Evolutionary conservation across 2,113 vertebrate species (phyloP).

Genomic region (Cygnus atratus): DNA sequence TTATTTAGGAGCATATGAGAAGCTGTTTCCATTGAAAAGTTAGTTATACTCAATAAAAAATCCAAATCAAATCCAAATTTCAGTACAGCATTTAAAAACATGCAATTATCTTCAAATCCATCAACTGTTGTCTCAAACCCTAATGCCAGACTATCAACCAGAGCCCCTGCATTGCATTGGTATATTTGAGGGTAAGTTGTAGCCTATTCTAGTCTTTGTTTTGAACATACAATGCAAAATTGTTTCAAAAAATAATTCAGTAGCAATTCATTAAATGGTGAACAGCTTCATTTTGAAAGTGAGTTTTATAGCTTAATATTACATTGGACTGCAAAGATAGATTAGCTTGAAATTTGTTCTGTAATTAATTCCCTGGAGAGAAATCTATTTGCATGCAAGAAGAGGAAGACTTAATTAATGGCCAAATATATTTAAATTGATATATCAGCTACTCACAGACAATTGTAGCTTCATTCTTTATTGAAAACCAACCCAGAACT

Average conservation of each 20-base stretch:
- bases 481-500: background rate
- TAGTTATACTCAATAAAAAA: background rate
- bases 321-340: constrained; percentile 46
- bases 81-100: background rate
- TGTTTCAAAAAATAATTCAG: background rate
- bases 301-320: background rate
- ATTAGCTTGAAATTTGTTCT: constrained; percentile 54
- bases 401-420: constrained; percentile 50
- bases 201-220: background rate
- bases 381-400: constrained; percentile 56
- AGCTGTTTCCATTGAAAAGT: background rate
- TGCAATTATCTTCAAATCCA: background rate
- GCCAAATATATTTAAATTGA: constrained; percentile 60
- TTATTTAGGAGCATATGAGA: accelerated
- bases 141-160: accelerated
- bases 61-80: background rate
- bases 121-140: background rate
- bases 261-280: background rate
- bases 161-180: background rate
- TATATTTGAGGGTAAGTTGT: background rate
- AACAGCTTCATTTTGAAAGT: background rate
- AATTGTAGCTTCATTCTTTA: background rate
- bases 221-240: background rate
- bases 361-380: constrained; percentile 60
- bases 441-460: constrained; percentile 39